Percentiles rank a stretch among this genome's conserved stretches.
Evolutionary conservation across 2,888 invertebrate species (phyloP).

Genomic region (Plebejus anna): DNA sequence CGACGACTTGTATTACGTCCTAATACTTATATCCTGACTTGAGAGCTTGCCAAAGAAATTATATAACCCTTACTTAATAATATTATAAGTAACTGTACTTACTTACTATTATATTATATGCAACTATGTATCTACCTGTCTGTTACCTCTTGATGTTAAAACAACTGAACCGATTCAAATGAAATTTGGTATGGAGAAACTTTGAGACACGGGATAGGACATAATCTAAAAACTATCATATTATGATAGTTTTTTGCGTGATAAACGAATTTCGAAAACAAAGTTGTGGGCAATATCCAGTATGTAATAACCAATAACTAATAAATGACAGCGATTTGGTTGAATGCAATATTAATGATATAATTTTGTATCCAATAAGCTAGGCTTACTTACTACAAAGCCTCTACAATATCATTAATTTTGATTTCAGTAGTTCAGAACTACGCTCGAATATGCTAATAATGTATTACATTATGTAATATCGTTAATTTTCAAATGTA

Average conservation of each 20-base stretch:
- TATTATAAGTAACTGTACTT: too few relatives aligned
- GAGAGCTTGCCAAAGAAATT: too few relatives aligned
- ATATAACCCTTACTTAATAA: too few relatives aligned
- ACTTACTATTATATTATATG: too few relatives aligned
- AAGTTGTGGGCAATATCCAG: neutral
- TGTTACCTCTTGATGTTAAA: too few relatives aligned
- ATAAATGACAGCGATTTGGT: neutral
- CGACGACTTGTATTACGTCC: neutral
- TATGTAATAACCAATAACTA: neutral
- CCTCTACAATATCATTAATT: conserved; percentile 18
- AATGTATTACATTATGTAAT: conserved; percentile 7
- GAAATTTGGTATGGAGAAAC: too few relatives aligned
- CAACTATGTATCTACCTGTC: too few relatives aligned
- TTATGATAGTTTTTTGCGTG: neutral
- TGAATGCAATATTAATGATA: conserved; percentile 1
- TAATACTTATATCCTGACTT: neutral
- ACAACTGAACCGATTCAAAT: too few relatives aligned
- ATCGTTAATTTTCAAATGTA: conserved; percentile 7
- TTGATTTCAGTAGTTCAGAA: conserved; percentile 19
- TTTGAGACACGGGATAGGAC: too few relatives aligned
- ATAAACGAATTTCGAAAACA: neutral
- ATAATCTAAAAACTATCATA: too few relatives aligned
- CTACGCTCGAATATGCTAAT: conserved; percentile 11
- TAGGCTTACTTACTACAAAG: neutral
- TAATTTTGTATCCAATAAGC: conserved; percentile 2